phyloP scores from a whole-genome alignment of 2,113 vertebrate species.

The Butorides virescens region DNA sequence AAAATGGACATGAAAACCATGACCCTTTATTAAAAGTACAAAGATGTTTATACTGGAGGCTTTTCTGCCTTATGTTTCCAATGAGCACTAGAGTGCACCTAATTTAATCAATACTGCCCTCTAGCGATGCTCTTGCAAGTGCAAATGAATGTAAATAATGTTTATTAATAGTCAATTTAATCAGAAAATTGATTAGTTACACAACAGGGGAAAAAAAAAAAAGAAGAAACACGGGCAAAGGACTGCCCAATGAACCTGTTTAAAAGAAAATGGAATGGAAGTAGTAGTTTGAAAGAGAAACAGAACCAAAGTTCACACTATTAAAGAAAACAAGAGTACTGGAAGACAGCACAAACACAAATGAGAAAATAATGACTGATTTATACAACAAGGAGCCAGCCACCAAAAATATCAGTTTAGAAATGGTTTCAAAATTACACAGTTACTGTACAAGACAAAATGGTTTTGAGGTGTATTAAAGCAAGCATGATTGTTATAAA shows the following conservation, averaged over 20 bases:
- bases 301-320: not conserved
- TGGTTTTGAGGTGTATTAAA: not conserved
- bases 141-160: conserved; percentile 17
- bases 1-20: not conserved
- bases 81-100: not conserved
- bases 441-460: not conserved
- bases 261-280: not conserved
- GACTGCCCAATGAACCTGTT: not conserved
- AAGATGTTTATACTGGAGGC: not conserved
- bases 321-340: not conserved
- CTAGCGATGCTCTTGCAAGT: conserved; percentile 55
- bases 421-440: conserved; percentile 18
- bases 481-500: conserved; percentile 13
- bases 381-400: not conserved
- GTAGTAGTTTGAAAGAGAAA: not conserved
- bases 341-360: not conserved
- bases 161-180: not conserved
- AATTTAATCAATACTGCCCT: conserved; percentile 56
- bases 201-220: not conserved
- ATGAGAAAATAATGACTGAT: not conserved
- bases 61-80: not conserved
- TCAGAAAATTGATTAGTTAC: not conserved
- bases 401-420: not conserved
- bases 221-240: not conserved
- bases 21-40: not conserved